Evolutionary conservation across 2,797 vertebrate genomes (phyloP), one percentile per base, ranked within the genome.

Genomic region (Vipera ursinii): DNA sequence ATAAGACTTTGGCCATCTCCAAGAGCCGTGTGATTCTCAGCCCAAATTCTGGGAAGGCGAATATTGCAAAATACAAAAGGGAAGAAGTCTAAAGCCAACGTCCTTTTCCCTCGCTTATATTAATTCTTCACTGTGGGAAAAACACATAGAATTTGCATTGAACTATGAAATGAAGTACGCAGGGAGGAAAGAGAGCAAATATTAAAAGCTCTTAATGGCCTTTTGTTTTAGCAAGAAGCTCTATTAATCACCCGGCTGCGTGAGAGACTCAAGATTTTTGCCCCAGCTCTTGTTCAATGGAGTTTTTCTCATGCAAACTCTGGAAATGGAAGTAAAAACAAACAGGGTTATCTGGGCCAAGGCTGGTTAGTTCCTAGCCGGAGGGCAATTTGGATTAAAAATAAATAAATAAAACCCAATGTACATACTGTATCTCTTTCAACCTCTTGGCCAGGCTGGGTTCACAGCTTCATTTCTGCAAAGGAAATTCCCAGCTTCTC

Each of bases 161-260:
- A 87, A 91, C 93, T 90, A 93, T 91, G 93, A 94, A 94, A 95
- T 94, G 95, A 94, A 95, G 95, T 38, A 94, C 92, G 92, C 89
- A 93, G 94, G 90, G 91, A 95, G 91, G 57, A 91, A 89, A 78
- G 87, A 95, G 91, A 94, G 89, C 95, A 96, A 96, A 96, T 96
- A 95, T 93, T 94, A 95, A 94, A 93, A 1, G 22, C 56, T 93
- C 86, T 93, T 95, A 96, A 96, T 96, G 95, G 94, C 53, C 93
- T 94, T 94, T 94, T 95, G 96, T 96, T 96, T 95, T 94, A 89
- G 86, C 88, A 91, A 88, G 91, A 94, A 55, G 85, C 0, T 3
- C 91, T 55, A 93, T 96, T 95, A 95, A 95, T 95, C 96, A 95
- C 92, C 89, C 82, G 0, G 0, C 15, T 0, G 59, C 92, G 56